Evolutionary conservation across 2,888 invertebrate genomes (phyloP), one percentile per base, ranked within the genome.

Genomic region (Aporophyla nigra): DNA sequence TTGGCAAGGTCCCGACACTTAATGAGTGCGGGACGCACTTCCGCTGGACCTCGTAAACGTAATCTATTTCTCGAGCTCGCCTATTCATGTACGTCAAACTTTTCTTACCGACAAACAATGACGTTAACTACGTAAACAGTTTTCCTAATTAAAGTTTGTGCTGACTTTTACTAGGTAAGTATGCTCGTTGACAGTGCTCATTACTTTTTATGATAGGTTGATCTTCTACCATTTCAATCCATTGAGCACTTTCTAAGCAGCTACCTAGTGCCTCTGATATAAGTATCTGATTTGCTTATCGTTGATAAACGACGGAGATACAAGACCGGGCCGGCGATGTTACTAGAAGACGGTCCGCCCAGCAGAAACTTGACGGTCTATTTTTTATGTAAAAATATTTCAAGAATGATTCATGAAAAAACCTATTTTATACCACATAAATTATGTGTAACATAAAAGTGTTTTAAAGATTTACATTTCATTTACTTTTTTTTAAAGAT

Each of bases 1-100:
- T 89, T 89, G 90, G 90, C 89, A 89, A 88, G 90, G 90, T 89
- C 85, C 61, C 84, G 78, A 59, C 59, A 62, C 80, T 78, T 83
- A 84, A 83, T 86, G 84, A 83, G 80, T 70, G 77, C 72, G 85
- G 85, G 83, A 89, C 86, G 82, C 86, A 84, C 86, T 87, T 91
- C 91, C 92, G 90, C 84, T 84, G 79, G 85, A 83, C 87, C 87
- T 89, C 78, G 79, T 79, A 78, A 65, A 80, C 82, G 78, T 80
- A 76, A 76, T 75, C 78, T 84, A 82, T 79, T 83, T 86, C 75
- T 79, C 82, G 76, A 69, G 74, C 40, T 82, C 46, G 74, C 72
- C 78, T 74, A 80, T 71, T 82, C 72, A 65, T 75, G 74, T 87
- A 76, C 72, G 84, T 83, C 80, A 76, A 80, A 78, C 61, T 69